These are phyloP conservation scores for Asobara japonica DNA, from an alignment of 1,140 invertebrate species.

Conservation along the genomic window DNA sequence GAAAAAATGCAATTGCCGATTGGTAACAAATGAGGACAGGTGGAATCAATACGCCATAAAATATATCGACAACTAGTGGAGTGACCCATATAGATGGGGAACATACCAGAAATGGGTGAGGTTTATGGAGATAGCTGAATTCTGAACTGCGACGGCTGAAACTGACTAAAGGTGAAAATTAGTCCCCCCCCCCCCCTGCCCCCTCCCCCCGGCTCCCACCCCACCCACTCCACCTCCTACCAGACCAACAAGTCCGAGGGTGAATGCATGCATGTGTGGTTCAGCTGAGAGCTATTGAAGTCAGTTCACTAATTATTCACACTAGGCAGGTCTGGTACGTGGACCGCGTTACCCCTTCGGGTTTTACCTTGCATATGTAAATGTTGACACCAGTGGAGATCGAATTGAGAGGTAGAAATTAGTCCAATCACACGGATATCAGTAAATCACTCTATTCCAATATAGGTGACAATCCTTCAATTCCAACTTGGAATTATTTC, in stretches of 20 bases:
- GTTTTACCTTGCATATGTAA: neutral
- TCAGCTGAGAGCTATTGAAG: neutral
- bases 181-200: too few relatives aligned
- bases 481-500: neutral
- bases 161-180: neutral
- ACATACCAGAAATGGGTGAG: neutral
- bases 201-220: too few relatives aligned
- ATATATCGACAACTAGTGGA: too few relatives aligned
- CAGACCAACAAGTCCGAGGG: neutral
- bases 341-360: neutral
- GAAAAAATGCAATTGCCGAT: too few relatives aligned
- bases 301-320: neutral
- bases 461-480: neutral
- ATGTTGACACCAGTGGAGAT: neutral
- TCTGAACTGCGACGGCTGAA: neutral
- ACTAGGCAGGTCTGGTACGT: neutral
- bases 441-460: neutral
- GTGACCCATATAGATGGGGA: neutral
- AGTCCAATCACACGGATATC: neutral
- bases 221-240: too few relatives aligned
- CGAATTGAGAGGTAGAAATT: constrained; percentile 5
- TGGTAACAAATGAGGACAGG: too few relatives aligned
- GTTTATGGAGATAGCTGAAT: neutral
- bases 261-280: neutral
- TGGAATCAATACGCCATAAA: too few relatives aligned